phyloP scores from a whole-genome alignment of 2,888 invertebrate species.

The Aporophyla nigra region DNA sequence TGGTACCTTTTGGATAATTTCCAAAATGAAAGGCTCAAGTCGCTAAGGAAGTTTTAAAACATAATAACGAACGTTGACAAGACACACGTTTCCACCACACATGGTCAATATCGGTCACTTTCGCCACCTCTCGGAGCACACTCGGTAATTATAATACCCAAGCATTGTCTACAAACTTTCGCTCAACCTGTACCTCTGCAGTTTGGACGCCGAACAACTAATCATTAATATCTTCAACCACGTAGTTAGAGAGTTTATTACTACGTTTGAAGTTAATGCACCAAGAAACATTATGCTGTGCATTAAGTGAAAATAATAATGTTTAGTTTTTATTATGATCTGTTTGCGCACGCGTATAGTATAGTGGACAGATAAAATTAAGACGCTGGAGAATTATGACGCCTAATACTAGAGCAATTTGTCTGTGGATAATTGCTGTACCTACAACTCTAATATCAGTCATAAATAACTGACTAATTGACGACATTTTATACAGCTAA shows the following conservation, averaged over 20 bases:
- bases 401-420: slow-evolving; percentile 38
- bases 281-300: slow-evolving; percentile 44
- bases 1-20: neutral
- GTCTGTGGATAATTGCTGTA: slow-evolving; percentile 1
- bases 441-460: neutral
- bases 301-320: slow-evolving; percentile 52
- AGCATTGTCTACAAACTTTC: slow-evolving; percentile 85
- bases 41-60: neutral
- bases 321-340: slow-evolving; percentile 46
- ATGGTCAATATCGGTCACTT: slow-evolving; percentile 74
- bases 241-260: slow-evolving; percentile 65
- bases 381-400: slow-evolving; percentile 34
- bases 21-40: neutral
- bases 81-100: slow-evolving; percentile 22
- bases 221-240: slow-evolving; percentile 58
- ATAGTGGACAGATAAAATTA: slow-evolving; percentile 14
- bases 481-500: neutral
- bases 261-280: slow-evolving; percentile 52
- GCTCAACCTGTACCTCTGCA: slow-evolving; percentile 73
- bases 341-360: slow-evolving; percentile 23
- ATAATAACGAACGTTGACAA: slow-evolving; percentile 31
- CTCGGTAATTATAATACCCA: slow-evolving; percentile 75
- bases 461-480: slow-evolving; percentile 2
- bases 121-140: slow-evolving; percentile 75
- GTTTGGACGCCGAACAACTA: slow-evolving; percentile 57